These are phyloP conservation scores for Gila orcuttii DNA, from an alignment of 2,113 vertebrate species.

Conservation along the genomic window DNA sequence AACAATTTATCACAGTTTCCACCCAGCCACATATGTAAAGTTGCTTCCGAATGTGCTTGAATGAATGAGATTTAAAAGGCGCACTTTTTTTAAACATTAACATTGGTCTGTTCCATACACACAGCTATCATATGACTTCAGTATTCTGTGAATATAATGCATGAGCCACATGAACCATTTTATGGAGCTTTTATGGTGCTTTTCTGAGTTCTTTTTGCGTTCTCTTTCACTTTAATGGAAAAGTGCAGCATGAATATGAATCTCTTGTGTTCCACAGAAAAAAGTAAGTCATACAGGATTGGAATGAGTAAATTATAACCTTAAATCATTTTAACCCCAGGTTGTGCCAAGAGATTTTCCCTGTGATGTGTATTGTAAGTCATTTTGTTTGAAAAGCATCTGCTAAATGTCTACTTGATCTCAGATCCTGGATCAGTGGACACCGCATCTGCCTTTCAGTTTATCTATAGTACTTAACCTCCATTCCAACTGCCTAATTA, in stretches of 20 bases:
- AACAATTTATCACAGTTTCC: too few species aligned
- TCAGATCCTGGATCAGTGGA: conserved; percentile 5
- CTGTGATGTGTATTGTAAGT: background rate
- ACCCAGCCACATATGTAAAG: background rate
- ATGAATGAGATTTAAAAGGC: background rate
- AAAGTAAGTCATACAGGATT: background rate
- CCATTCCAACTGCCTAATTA: conserved; percentile 28
- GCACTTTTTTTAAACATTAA: background rate
- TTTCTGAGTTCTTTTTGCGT: background rate
- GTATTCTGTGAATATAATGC: background rate
- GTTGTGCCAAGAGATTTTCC: background rate
- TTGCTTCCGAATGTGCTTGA: background rate
- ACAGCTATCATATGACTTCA: background rate
- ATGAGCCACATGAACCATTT: background rate
- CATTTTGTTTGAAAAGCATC: conserved; percentile 14
- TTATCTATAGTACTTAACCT: conserved; percentile 26
- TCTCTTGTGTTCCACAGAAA: background rate
- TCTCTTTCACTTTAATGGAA: background rate
- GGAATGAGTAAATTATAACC: background rate
- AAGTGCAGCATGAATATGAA: background rate
- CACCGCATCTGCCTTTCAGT: conserved; percentile 6
- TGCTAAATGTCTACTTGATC: background rate
- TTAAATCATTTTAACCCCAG: background rate
- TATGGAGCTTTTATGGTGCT: background rate
- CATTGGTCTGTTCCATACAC: background rate